Evolutionary conservation across 2,113 vertebrate genomes (phyloP).

Genomic region (Xerus inauris): DNA sequence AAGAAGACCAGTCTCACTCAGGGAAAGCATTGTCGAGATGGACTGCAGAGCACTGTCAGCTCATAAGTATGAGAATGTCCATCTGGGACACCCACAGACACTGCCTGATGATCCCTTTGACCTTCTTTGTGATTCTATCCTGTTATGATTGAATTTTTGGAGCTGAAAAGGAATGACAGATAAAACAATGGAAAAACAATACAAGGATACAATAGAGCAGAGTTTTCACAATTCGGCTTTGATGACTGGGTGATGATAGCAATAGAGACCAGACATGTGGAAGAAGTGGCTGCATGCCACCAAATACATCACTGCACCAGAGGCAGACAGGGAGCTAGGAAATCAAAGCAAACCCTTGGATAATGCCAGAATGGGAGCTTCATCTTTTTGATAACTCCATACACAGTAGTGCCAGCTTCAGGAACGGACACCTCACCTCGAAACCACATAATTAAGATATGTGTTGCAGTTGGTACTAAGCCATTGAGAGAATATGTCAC

Average conservation of each 20-base stretch:
- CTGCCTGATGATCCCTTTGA: not conserved
- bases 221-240: not conserved
- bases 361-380: not conserved
- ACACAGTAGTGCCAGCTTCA: not conserved
- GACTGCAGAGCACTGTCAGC: not conserved
- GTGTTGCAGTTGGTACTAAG: not conserved
- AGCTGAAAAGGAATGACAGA: not conserved
- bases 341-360: not conserved
- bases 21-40: not conserved
- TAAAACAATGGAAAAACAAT: not conserved
- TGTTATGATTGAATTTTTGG: not conserved
- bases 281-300: too few relatives aligned
- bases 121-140: not conserved
- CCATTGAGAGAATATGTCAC: not conserved
- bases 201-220: not conserved
- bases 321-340: not conserved
- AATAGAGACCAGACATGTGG: not conserved
- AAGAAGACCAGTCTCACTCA: not conserved
- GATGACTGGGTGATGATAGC: not conserved
- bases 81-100: not conserved
- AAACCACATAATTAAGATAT: not conserved
- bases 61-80: fast-evolving
- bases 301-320: not conserved
- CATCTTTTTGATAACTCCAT: not conserved
- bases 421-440: not conserved